A percentile compares a stretch with the other conserved stretches of the same genome.
Conservation (phyloP, 2,113 vertebrate genomes). For the Conger conger region DNA sequence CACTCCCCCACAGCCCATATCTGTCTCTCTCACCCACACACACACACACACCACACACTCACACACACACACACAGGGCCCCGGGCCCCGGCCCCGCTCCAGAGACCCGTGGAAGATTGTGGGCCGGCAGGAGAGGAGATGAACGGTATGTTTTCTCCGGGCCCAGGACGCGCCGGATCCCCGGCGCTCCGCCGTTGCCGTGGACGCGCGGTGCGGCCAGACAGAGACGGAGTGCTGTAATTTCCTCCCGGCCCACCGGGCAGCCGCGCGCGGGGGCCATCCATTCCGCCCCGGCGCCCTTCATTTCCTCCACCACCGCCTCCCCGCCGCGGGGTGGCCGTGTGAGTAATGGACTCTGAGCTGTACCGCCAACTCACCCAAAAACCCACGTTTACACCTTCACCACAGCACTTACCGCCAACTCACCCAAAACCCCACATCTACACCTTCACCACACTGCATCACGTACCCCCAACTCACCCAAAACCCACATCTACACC, state of each 20-base stretch:
- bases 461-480: too few relatives aligned
- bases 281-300: not conserved
- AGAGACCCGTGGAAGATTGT: not conserved
- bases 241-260: not conserved
- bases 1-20: too few relatives aligned
- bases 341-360: not conserved
- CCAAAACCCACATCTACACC: too few relatives aligned
- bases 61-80: not conserved
- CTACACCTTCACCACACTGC: not conserved
- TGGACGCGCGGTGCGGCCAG: not conserved
- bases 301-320: not conserved
- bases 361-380: not conserved
- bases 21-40: not conserved
- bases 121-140: not conserved
- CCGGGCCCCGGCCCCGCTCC: not conserved
- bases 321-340: not conserved
- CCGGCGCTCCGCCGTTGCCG: not conserved
- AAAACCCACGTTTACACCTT: not conserved
- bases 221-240: constrained; percentile 7
- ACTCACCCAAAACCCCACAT: not conserved
- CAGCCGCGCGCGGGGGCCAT: not conserved
- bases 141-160: not conserved
- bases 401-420: not conserved
- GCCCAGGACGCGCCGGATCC: not conserved
- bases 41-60: not conserved